These are phyloP conservation scores for Megaceryle maxima DNA, from an alignment of 2,113 vertebrate species.

Conservation along the genomic window DNA sequence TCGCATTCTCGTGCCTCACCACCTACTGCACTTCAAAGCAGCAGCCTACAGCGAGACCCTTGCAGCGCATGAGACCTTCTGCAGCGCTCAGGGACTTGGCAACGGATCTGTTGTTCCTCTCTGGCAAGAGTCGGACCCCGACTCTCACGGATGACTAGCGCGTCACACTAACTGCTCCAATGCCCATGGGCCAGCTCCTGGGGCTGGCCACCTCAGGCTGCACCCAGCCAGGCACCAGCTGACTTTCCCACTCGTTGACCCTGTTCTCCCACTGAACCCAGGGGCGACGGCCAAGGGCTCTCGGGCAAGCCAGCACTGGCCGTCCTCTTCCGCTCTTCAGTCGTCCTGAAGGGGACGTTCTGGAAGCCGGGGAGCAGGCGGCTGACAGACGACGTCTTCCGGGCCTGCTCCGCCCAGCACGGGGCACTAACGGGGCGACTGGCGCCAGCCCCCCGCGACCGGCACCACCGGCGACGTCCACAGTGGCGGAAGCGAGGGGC, in stretches of 20 bases:
- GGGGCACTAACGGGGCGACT: neutral
- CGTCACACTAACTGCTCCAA: neutral
- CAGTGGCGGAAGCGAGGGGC: rapidly evolving
- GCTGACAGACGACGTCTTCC: rapidly evolving
- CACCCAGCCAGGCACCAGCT: rapidly evolving
- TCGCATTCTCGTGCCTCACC: rapidly evolving
- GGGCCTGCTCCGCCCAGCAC: rapidly evolving
- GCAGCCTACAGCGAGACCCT: neutral
- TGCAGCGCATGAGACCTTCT: neutral
- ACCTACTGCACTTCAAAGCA: neutral
- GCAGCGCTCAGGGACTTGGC: rapidly evolving
- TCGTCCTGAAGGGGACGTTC: no score
- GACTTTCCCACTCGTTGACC: neutral
- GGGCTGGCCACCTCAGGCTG: neutral
- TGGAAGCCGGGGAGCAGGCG: rapidly evolving
- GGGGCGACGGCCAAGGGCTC: no score
- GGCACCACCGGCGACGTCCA: neutral
- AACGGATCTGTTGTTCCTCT: rapidly evolving
- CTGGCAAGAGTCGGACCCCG: rapidly evolving
- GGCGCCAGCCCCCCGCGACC: rapidly evolving
- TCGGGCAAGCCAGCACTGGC: rapidly evolving
- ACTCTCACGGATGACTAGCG: rapidly evolving
- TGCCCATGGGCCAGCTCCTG: neutral
- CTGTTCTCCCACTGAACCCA: no score
- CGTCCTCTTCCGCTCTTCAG: neutral